A percentile compares a stretch with the other conserved stretches of the same genome.
Evolutionary conservation across 1,140 invertebrate species (phyloP).

Genomic region (Neodiprion virginianus): DNA sequence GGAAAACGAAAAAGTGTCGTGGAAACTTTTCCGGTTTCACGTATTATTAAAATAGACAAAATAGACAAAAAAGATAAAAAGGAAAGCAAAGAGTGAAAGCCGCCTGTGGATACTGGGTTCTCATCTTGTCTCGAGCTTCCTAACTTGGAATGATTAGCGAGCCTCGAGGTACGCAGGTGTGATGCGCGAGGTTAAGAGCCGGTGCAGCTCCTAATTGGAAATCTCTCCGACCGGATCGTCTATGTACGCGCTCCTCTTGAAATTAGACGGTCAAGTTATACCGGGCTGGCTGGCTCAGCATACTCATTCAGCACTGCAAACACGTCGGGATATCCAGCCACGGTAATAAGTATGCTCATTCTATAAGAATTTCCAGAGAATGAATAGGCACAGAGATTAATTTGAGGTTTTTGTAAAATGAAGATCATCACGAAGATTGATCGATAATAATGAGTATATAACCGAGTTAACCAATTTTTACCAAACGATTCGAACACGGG

Average conservation of each 20-base stretch:
- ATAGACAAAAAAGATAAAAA: neutral
- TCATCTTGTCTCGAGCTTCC: neutral
- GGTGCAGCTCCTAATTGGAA: slow-evolving; percentile 39
- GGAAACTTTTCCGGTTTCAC: neutral
- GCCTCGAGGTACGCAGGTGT: too few species aligned
- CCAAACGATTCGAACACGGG: too few species aligned
- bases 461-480: too few species aligned
- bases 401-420: too few species aligned
- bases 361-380: too few species aligned
- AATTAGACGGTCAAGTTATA: slow-evolving; percentile 30
- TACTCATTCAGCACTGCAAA: slow-evolving; percentile 37
- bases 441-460: too few species aligned
- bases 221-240: slow-evolving; percentile 36
- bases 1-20: too few species aligned
- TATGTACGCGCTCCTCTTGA: slow-evolving; percentile 20
- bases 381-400: too few species aligned
- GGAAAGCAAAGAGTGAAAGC: neutral
- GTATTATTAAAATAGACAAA: neutral
- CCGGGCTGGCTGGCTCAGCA: slow-evolving; percentile 22
- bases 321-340: neutral
- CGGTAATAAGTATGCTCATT: too few species aligned
- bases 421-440: too few species aligned
- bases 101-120: neutral
- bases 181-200: slow-evolving; percentile 22
- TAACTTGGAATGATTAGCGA: too few species aligned